These are phyloP conservation scores for Drosophila aff. DNA, from an alignment of 1,140 invertebrate genomes.

Conservation along the genomic window DNA sequence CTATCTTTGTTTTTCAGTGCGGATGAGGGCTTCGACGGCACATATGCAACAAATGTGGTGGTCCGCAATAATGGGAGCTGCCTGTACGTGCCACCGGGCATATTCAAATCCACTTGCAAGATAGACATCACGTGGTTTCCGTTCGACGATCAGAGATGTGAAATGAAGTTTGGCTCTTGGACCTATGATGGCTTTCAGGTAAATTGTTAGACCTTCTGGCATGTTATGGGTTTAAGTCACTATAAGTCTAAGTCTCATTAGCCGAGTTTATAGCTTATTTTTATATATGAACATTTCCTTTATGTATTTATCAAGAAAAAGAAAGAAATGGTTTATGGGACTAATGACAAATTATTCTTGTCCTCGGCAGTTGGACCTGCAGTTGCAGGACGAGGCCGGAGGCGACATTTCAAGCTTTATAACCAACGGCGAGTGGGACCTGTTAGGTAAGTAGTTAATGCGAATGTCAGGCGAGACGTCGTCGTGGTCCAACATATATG, in stretches of 20 bases:
- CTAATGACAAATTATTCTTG: neutral
- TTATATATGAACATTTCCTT: neutral
- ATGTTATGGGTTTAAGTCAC: neutral
- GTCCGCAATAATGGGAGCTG: constrained; percentile 97
- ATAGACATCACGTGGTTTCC: constrained; percentile 98
- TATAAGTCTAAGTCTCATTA: no score
- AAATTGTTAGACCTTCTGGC: neutral
- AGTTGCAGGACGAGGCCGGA: constrained; percentile 94
- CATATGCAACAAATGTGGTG: constrained; percentile 98
- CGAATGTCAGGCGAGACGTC: constrained; percentile 4
- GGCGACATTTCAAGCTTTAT: constrained; percentile 98
- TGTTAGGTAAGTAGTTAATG: constrained; percentile 91
- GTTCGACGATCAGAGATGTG: constrained; percentile 96
- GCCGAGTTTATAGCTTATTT: no score
- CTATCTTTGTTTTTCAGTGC: constrained; percentile 86
- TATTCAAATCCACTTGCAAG: constrained; percentile 94
- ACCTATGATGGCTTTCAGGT: constrained; percentile 98
- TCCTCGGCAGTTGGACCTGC: constrained; percentile 92
- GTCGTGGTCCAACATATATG: neutral
- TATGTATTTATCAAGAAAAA: neutral
- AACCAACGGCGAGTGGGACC: constrained; percentile 99
- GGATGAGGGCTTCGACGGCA: constrained; percentile 98
- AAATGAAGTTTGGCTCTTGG: constrained; percentile 98
- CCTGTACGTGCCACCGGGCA: constrained; percentile 97
- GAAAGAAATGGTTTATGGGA: neutral